Conservation (phyloP, 1,140 invertebrate genomes). For the Vanessa tameamea region DNA sequence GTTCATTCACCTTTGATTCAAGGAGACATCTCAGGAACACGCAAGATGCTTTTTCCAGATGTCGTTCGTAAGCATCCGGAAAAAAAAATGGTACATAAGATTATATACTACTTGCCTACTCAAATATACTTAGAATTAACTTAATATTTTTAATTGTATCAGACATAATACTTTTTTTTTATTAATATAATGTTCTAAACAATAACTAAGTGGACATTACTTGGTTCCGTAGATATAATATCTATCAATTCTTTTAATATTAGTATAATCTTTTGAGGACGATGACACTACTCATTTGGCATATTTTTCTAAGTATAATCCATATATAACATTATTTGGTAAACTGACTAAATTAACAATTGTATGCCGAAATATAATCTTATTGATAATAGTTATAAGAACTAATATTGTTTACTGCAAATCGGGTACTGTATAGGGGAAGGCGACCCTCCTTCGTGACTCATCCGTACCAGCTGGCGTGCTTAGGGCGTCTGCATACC, state of each 20-base stretch:
- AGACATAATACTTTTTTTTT: too few species aligned
- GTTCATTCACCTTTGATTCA: constrained; percentile 26
- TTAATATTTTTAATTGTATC: too few species aligned
- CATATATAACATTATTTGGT: constrained; percentile 32
- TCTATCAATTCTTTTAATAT: neutral
- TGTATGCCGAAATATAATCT: constrained; percentile 18
- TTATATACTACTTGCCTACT: neutral
- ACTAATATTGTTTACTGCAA: constrained; percentile 25
- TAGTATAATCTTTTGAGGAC: neutral
- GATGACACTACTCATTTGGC: constrained; percentile 15
- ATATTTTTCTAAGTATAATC: constrained; percentile 24
- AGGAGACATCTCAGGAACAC: constrained; percentile 21
- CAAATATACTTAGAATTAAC: neutral
- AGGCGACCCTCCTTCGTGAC: constrained; percentile 40
- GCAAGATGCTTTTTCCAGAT: constrained; percentile 9
- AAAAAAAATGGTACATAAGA: constrained; percentile 1
- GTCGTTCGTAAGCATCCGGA: constrained; percentile 8
- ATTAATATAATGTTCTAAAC: too few species aligned
- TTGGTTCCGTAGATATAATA: too few species aligned
- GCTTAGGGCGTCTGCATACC: constrained; percentile 42
- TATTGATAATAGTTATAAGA: constrained; percentile 19
- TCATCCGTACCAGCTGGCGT: constrained; percentile 42
- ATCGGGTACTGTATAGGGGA: constrained; percentile 26
- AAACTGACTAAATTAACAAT: constrained; percentile 15
- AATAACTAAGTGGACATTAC: too few species aligned